phyloP scores from a whole-genome alignment of 2,113 vertebrate genomes.

The Neotragus pygmaeus region DNA sequence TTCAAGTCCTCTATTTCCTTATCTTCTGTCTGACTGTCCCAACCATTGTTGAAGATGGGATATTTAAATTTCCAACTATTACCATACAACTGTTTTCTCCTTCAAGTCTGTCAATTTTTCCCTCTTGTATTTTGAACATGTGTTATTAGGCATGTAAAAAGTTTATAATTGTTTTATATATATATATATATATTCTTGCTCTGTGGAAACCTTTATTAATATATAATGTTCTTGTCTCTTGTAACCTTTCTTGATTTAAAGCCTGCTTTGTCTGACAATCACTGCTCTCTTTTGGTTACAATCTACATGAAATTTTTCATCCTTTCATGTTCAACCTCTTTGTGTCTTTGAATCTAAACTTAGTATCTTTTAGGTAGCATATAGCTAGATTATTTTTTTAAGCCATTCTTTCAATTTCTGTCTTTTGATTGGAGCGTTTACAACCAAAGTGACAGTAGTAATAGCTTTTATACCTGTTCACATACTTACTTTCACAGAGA shows the following conservation, averaged over 20 bases:
- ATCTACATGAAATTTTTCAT: neutral
- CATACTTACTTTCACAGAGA: neutral
- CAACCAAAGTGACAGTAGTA: neutral
- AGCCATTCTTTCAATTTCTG: neutral
- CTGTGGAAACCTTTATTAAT: neutral
- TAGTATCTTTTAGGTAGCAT: neutral
- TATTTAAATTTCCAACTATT: neutral
- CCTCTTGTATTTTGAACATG: neutral
- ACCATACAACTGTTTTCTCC: neutral
- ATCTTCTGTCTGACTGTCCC: neutral
- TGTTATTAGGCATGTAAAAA: neutral
- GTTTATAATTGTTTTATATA: neutral
- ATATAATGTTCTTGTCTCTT: neutral
- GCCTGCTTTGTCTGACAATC: neutral
- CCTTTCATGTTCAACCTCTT: neutral
- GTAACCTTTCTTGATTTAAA: neutral
- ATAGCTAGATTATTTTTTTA: neutral
- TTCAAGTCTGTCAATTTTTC: neutral
- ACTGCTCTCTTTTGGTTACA: neutral
- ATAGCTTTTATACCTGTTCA: neutral
- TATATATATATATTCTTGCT: neutral
- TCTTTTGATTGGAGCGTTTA: neutral
- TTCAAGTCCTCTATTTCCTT: neutral
- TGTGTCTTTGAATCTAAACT: neutral
- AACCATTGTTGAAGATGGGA: neutral